Evolutionary conservation across 2,888 invertebrate genomes (phyloP).

Genomic region (Ormyrus nitidulus): DNA sequence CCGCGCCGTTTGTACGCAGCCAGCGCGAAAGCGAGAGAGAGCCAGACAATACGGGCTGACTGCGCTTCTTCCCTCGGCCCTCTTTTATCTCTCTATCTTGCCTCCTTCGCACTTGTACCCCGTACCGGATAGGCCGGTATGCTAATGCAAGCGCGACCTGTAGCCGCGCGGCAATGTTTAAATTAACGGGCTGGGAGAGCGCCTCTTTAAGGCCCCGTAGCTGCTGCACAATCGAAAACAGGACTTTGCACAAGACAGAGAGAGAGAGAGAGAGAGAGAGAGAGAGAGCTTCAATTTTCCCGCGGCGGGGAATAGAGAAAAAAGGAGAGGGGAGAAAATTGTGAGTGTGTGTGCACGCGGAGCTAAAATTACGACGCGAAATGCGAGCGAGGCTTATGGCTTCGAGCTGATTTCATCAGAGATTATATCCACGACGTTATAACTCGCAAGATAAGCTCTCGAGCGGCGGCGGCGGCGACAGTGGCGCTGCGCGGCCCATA

Average conservation of each 20-base stretch:
- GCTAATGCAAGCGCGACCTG: conserved; percentile 49
- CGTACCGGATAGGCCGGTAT: conserved; percentile 47
- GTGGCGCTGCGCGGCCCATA: conserved; percentile 3
- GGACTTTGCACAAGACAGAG: conserved; percentile 4
- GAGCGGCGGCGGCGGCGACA: conserved; percentile 6
- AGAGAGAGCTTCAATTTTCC: background rate
- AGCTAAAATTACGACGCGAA: conserved; percentile 38
- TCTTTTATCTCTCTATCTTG: conserved; percentile 44
- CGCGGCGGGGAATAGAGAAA: background rate
- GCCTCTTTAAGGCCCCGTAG: background rate
- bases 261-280: conserved; percentile 30
- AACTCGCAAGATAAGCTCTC: conserved; percentile 48
- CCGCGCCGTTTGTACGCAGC: conserved; percentile 72
- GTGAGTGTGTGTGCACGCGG: background rate
- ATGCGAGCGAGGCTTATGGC: conserved; percentile 40
- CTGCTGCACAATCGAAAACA: background rate
- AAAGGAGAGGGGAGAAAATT: background rate
- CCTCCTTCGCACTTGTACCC: conserved; percentile 34
- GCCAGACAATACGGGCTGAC: conserved; percentile 34
- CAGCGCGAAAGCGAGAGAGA: conserved; percentile 66
- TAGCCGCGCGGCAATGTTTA: conserved; percentile 38
- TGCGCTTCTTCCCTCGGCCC: conserved; percentile 20
- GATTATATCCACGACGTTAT: conserved; percentile 52
- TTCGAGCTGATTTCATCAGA: conserved; percentile 47
- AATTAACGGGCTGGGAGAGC: conserved; percentile 37